Base-by-base conservation (phyloP, 2,797 vertebrate species). In the Prunella strophiata region DNA sequence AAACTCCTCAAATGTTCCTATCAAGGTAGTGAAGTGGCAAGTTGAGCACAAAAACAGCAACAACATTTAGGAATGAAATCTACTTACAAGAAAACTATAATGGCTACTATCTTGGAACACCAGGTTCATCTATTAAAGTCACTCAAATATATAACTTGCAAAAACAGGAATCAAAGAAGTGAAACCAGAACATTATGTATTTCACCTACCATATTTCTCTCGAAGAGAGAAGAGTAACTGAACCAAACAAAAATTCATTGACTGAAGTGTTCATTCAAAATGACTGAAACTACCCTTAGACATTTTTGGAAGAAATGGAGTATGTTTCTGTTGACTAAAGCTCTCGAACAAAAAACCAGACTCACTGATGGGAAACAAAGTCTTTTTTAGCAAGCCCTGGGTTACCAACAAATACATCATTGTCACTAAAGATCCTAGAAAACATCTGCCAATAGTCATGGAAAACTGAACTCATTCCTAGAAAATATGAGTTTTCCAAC, bases 381-480 rank as follows among this genome's bases (percentile, higher is more conserved):
- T 22, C 42, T 74, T 86, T 95, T 96, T 80, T 59, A 95, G 84
- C 92, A 94, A 91, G 51, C 47, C 88, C 67, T 36, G 16, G 42
- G 59, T 91, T 95, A 94, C 87, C 96, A 95, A 93, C 88, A 94
- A 90, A 95, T 91, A 91, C 80, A 96, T 95, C 83, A 93, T 45
- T 94, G 93, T 91, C 94, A 95, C 79, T 87, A 61, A 93, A 89
- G 74, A 87, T 79, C 71, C 52, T 79, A 82, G 54, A 93, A 74
- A 96, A 95, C 61, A 93, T 87, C 74, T 93, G 88, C 45, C 86
- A 95, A 77, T 15, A 79, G 67, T 93, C 52, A 89, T 47, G 81
- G 88, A 95, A 96, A 96, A 95, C 5, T 94, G 86, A 94, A 96
- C 29, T 48, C 52, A 50, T 87, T 91, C 78, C 63, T 89, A 88